Conservation (phyloP, 2,113 vertebrate genomes). For the Myiopsitta monachus region DNA sequence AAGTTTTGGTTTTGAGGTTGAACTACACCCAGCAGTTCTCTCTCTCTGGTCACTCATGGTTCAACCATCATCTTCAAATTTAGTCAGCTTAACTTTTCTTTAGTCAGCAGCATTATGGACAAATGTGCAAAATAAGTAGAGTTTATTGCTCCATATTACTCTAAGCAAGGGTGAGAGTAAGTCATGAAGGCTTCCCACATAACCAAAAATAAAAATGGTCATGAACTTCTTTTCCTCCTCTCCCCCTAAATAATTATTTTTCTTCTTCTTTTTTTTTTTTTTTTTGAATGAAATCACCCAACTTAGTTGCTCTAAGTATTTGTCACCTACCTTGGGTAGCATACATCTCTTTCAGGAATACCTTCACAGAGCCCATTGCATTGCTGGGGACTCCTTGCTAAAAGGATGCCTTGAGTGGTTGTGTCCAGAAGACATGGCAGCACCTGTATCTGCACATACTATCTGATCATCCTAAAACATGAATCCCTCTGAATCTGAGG, state of each 20-base stretch:
- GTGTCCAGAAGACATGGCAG: background rate
- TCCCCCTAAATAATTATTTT: background rate
- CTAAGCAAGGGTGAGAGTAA: background rate
- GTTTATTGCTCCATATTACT: background rate
- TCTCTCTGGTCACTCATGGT: background rate
- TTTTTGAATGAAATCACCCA: background rate
- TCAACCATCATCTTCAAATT: background rate
- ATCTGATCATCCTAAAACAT: background rate
- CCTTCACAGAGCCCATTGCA: background rate
- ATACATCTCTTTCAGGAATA: background rate
- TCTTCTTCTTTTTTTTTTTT: background rate
- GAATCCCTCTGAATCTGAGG: background rate
- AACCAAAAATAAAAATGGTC: background rate
- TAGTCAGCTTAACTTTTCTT: background rate
- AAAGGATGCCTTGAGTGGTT: background rate
- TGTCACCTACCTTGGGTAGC: background rate
- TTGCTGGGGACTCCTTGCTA: background rate
- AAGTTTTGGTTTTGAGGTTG: background rate
- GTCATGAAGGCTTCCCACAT: background rate
- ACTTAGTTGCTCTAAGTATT: background rate
- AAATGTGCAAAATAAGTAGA: background rate
- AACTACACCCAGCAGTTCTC: background rate
- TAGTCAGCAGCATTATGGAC: background rate
- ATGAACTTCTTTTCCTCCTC: background rate
- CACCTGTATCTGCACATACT: background rate